These are phyloP conservation scores for Uropetala carovei DNA, from an alignment of 2,888 invertebrate species.

Conservation along the genomic window DNA sequence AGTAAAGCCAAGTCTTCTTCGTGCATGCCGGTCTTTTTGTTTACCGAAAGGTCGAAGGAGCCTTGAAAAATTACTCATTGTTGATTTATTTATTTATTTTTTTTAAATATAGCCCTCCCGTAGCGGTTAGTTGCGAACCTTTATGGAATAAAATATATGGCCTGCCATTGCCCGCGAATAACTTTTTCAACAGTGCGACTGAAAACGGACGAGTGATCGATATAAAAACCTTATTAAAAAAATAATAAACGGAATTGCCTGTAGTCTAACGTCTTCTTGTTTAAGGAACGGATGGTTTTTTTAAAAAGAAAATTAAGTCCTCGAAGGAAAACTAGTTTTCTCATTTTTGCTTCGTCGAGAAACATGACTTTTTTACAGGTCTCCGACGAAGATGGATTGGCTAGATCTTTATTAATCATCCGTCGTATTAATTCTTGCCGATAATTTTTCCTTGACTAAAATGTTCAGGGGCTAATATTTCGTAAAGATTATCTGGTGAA, in stretches of 20 bases:
- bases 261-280: not conserved
- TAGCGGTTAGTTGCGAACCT: too few species aligned
- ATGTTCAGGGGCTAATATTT: too few species aligned
- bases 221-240: not conserved
- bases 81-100: too few species aligned
- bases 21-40: too few species aligned
- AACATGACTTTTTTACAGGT: not conserved
- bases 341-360: not conserved
- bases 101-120: too few species aligned
- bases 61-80: too few species aligned
- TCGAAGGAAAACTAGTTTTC: slow-evolving; percentile 17
- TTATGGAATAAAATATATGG: too few species aligned
- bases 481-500: too few species aligned
- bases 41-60: too few species aligned
- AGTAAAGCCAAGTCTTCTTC: too few species aligned
- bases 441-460: not conserved
- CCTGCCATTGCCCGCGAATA: too few species aligned
- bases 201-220: not conserved
- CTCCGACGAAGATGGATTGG: not conserved
- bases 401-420: not conserved
- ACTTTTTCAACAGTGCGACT: too few species aligned
- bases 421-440: not conserved
- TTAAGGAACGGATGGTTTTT: not conserved
- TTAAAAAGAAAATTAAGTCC: not conserved
- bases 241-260: not conserved